phyloP scores from a whole-genome alignment of 2,888 invertebrate genomes.

The Parnassius mnemosyne region DNA sequence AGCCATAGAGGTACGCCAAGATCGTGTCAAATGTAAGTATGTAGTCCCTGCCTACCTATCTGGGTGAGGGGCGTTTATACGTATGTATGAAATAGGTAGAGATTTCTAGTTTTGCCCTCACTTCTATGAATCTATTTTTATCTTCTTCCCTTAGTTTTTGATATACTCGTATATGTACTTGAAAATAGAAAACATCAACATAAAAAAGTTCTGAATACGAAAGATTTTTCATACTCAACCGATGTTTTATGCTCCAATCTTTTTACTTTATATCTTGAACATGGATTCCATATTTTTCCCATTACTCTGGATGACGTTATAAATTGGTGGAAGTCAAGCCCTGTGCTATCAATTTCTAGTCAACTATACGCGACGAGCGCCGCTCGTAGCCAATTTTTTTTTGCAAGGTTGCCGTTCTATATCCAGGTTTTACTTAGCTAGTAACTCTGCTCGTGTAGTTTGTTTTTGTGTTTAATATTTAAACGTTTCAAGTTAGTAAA shows the following conservation, averaged over 20 bases:
- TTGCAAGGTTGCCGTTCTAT: conserved; percentile 19
- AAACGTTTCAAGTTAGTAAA: background rate
- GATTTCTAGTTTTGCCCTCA: no score
- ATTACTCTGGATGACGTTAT: conserved; percentile 78
- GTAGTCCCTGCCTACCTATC: no score
- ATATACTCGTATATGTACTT: no score
- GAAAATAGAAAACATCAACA: no score
- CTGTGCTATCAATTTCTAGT: conserved; percentile 72
- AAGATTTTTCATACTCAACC: background rate
- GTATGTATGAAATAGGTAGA: no score
- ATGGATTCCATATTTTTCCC: conserved; percentile 63
- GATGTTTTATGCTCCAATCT: conserved; percentile 13
- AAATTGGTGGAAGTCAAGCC: conserved; percentile 68
- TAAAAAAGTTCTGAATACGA: background rate
- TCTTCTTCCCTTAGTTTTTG: no score
- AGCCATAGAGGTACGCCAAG: no score
- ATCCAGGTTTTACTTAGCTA: conserved; percentile 14
- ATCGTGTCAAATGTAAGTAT: no score
- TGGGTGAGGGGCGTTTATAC: no score
- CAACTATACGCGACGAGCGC: conserved; percentile 40
- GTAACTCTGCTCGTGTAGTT: background rate
- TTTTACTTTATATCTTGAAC: conserved; percentile 16
- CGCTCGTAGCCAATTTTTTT: conserved; percentile 33
- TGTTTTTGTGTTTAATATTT: background rate
- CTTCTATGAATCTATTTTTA: no score